phyloP scores from a whole-genome alignment of 2,113 vertebrate species.

The Echinops telfairi region DNA sequence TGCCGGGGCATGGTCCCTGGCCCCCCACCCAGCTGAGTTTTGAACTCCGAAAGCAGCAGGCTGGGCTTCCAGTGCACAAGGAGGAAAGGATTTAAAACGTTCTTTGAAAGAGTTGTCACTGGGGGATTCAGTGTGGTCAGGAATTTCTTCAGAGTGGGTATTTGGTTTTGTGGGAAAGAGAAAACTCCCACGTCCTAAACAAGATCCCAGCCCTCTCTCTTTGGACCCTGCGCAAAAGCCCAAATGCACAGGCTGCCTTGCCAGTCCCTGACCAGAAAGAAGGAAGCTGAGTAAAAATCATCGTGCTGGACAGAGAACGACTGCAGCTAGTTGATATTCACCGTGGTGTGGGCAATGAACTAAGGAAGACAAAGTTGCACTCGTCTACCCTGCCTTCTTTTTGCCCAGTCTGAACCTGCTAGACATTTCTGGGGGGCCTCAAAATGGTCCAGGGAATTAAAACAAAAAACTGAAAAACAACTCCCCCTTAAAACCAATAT shows the following conservation, averaged over 20 bases:
- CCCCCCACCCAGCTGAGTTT: not conserved
- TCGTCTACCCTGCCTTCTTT: not conserved
- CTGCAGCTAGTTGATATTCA: not conserved
- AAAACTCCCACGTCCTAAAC: not conserved
- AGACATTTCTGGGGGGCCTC: conserved; percentile 20
- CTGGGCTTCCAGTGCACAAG: not conserved
- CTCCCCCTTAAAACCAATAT: not conserved
- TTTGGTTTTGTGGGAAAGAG: not conserved
- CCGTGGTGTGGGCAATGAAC: not conserved
- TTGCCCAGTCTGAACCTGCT: not conserved
- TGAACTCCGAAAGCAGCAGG: not conserved
- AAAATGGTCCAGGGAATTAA: not conserved
- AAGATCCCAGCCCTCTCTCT: not conserved
- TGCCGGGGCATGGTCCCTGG: not conserved
- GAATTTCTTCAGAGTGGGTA: not conserved
- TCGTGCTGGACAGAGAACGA: not conserved
- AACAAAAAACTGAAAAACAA: not conserved
- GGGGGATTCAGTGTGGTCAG: not conserved
- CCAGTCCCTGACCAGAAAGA: too few species aligned
- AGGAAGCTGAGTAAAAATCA: not conserved
- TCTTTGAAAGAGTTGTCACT: not conserved
- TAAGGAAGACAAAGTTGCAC: not conserved
- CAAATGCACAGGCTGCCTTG: not conserved
- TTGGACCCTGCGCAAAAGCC: not conserved
- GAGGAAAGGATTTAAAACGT: not conserved